A percentile compares a stretch with the other conserved stretches of the same genome.
phyloP scores from a whole-genome alignment of 2,113 vertebrate species.

The Cathartes aura region DNA sequence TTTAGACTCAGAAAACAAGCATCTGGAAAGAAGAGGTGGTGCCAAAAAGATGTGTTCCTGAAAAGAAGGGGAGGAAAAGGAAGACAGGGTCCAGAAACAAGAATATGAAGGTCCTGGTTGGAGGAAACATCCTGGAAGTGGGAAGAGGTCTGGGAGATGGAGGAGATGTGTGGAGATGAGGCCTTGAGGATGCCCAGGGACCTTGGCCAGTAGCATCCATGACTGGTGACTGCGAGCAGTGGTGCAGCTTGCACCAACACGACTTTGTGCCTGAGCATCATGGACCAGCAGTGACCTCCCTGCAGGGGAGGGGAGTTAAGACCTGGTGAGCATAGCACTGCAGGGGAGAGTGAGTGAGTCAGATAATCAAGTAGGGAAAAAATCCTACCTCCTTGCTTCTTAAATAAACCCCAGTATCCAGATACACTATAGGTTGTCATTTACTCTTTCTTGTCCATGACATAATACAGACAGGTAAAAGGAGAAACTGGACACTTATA shows the following conservation, averaged over 20 bases:
- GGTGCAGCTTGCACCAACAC: rapidly evolving
- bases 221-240: not conserved
- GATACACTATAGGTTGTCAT: not conserved
- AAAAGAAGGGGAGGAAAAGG: not conserved
- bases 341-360: too few relatives aligned
- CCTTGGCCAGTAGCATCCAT: rapidly evolving
- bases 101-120: not conserved
- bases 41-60: not conserved
- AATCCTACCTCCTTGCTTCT: not conserved
- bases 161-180: not conserved
- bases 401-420: not conserved
- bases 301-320: not conserved
- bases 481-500: not conserved
- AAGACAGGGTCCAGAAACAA: not conserved
- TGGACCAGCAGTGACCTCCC: not conserved
- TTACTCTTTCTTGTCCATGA: not conserved
- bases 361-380: not conserved
- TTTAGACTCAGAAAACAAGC: not conserved
- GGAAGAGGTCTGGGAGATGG: not conserved
- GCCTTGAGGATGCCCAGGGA: not conserved
- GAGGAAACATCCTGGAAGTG: not conserved
- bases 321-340: not conserved
- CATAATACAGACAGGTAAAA: not conserved
- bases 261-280: not conserved
- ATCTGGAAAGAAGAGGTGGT: not conserved